Base-by-base conservation (phyloP, 2,113 vertebrate genomes). In the Prochilodus magdalenae region DNA sequence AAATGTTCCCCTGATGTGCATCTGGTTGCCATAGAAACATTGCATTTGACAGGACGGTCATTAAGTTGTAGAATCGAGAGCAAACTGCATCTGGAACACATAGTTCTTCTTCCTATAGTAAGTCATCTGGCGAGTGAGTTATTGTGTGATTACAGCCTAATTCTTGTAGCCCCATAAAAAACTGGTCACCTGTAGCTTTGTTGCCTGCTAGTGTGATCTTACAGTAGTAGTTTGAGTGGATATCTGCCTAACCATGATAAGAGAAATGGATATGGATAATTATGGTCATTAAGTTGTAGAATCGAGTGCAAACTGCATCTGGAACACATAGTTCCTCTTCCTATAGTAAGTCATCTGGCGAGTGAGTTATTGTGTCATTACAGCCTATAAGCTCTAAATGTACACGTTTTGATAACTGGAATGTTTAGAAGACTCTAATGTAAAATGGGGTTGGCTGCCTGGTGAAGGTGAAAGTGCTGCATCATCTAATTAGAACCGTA, bases 1-100 rank as follows among this genome's bases (percentile, higher is more conserved):
- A 67, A 65, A 67, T 67, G 65, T 67, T 36, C 65, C 65, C 36
- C 16, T 22, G 30, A 30, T 36, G 33, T 67, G 65, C 30, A 10
- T 44, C 65, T 36, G 18, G 65, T 67, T 67, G 65, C 18, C 30
- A 67, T 67, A 8, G 65, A 67, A 67, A 67, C 29, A 30, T 22
- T 67, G 6, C 65, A 36, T 67, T 67, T 67, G 65, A 67, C 65
- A 67, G 16, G 65, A 22, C 30, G 36, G 33, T 67, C 65, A 67
- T 67, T 67, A 67, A 20, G 18, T 4, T 57, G 53, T 14, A 67
- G 65, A 67, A 67, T 20, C 63, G 20, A 36, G 63, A 1, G 18
- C 33, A 36, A 67, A 67, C 30, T 67, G 30, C 20, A 33, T 22
- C 16, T 36, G 30, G 30, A 36, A 67, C 65, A 67, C 20, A 22